Base-by-base conservation (phyloP, 2,888 invertebrate genomes). In the Drosophila bunnanda region DNA sequence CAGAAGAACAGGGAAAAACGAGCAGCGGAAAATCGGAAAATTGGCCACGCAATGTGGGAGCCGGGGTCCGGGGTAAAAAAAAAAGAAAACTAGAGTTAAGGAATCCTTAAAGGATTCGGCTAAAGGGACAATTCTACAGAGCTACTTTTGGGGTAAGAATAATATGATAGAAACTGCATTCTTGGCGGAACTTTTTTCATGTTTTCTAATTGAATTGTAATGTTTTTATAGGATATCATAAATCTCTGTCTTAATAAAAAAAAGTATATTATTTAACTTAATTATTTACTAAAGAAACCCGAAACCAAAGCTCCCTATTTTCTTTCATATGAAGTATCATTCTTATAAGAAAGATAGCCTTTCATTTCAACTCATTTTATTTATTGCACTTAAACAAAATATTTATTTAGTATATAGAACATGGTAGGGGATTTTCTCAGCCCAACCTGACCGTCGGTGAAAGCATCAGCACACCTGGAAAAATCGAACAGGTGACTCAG, bases 11-110 rank as follows among this genome's bases (percentile, higher is more conserved):
- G 28, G 46, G 57, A 56, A 52, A 46, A 67, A 66, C 67, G 43
- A 22, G 52, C 69, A 54, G 65, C 55, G 30, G 55, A 60, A 77
- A 77, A 75, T 75, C 69, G 73, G 56, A 82, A 86, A 88, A 83
- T 86, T 78, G 89, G 73, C 78, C 83, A 82, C 70, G 66, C 61
- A 64, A 59, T 66, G 69, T 53, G 65, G 61, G 39, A 64, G 54
- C 54, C 50, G 9, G 28, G 22, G 28, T 15, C 20, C 20, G 38
- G 55, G 30, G 1, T 10, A 17, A 39, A 10, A 12, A 10, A 39
- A 20, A 12, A 20, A 50, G 59, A 36, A 15, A 38, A 15, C 12
- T 36, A 2, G 39, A 25, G 50, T 17, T 8, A 20, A 22, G 17
- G 13, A 34, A 34, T 41, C 15, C 12, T 43, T 43, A 10, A 25